A percentile compares a stretch with the other conserved stretches of the same genome.
Evolutionary conservation across 2,797 vertebrate species (phyloP).

Genomic region (Gobio occitaniae): DNA sequence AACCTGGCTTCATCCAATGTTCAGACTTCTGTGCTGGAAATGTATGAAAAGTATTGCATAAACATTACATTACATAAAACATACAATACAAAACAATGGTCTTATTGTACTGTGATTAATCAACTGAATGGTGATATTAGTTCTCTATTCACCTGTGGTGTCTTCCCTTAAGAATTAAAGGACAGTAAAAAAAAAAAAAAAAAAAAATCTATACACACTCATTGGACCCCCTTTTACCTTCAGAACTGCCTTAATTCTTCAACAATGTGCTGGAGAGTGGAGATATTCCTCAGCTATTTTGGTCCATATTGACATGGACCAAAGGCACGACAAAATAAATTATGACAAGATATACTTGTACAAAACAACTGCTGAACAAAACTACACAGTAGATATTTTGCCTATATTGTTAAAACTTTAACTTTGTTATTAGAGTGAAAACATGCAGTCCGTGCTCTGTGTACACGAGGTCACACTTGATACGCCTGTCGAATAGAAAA

Average conservation of each 20-base stretch:
- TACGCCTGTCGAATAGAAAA: background rate
- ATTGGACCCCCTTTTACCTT: no score
- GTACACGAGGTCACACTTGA: constrained; percentile 22
- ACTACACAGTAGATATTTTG: background rate
- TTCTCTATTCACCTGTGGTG: background rate
- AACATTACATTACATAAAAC: background rate
- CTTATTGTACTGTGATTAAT: background rate
- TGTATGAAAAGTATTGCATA: background rate
- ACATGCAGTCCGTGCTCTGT: background rate
- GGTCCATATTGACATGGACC: no score
- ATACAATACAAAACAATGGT: background rate
- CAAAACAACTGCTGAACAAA: background rate
- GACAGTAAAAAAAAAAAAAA: background rate
- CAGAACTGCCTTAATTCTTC: no score
- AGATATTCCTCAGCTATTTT: no score
- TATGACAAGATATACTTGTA: background rate
- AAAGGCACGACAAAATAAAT: background rate
- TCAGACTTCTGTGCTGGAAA: background rate
- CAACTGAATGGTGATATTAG: background rate
- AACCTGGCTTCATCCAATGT: background rate
- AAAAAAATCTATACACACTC: background rate
- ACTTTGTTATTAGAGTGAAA: background rate
- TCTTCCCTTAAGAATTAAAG: background rate
- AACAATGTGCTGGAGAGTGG: no score
- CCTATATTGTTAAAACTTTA: background rate